These are phyloP conservation scores for Dermochelys coriacea DNA, from an alignment of 2,797 vertebrate species.

Conservation along the genomic window DNA sequence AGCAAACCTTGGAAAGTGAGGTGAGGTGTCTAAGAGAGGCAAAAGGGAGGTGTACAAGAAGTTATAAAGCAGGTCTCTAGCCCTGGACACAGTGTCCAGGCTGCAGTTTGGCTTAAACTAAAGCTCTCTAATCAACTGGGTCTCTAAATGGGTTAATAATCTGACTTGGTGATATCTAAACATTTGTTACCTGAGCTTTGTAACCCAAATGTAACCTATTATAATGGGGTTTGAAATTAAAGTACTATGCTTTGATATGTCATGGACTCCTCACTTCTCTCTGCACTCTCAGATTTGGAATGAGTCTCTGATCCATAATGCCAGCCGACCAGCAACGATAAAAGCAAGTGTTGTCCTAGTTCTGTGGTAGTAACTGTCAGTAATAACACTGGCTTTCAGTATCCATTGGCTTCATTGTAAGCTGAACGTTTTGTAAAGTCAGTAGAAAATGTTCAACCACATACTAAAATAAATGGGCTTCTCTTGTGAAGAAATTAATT, in stretches of 20 bases:
- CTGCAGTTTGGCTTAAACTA: neutral
- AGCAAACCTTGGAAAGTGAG: neutral
- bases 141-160: rapidly evolving
- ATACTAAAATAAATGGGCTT: conserved; percentile 60
- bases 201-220: neutral
- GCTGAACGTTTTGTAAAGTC: conserved; percentile 73
- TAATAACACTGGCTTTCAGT: conserved; percentile 65
- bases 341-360: conserved; percentile 37
- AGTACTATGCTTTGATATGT: neutral
- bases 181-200: neutral
- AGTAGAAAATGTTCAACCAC: conserved; percentile 73
- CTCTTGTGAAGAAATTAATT: conserved; percentile 65
- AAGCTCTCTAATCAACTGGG: neutral
- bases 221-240: conserved; percentile 20
- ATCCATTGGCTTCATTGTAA: conserved; percentile 70
- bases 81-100: neutral
- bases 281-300: conserved; percentile 25
- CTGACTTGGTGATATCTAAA: neutral
- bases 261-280: neutral
- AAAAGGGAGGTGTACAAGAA: neutral
- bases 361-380: conserved; percentile 39
- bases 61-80: neutral
- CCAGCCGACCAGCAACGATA: conserved; percentile 28
- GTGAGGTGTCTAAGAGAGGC: neutral
- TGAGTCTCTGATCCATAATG: conserved; percentile 48